Evolutionary conservation across 1,140 invertebrate species (phyloP).

Genomic region (Caenorhabditis elegans): WBcel235 BX284602.5:8132001-8132500

Average conservation of each 20-base stretch:
- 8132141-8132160: too few relatives aligned
- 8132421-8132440: conserved; percentile 9
- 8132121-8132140: too few relatives aligned
- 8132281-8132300: conserved; percentile 45
- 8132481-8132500: conserved; percentile 42
- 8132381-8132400: conserved; percentile 50
- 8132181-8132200: too few relatives aligned
- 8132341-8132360: conserved; percentile 46
- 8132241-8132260: too few relatives aligned
- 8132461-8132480: conserved; percentile 41
- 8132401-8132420: conserved; percentile 37
- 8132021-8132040: not conserved
- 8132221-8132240: too few relatives aligned
- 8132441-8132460: conserved; percentile 21
- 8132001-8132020: not conserved
- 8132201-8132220: too few relatives aligned
- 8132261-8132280: too few relatives aligned
- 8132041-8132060: not conserved
- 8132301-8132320: conserved; percentile 51
- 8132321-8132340: conserved; percentile 50
- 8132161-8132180: too few relatives aligned
- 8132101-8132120: not conserved
- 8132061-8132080: conserved; percentile 7
- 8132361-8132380: conserved; percentile 44
- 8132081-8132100: not conserved